Evolutionary conservation across 2,113 vertebrate genomes (phyloP).

Genomic region (Mixornis gularis): DNA sequence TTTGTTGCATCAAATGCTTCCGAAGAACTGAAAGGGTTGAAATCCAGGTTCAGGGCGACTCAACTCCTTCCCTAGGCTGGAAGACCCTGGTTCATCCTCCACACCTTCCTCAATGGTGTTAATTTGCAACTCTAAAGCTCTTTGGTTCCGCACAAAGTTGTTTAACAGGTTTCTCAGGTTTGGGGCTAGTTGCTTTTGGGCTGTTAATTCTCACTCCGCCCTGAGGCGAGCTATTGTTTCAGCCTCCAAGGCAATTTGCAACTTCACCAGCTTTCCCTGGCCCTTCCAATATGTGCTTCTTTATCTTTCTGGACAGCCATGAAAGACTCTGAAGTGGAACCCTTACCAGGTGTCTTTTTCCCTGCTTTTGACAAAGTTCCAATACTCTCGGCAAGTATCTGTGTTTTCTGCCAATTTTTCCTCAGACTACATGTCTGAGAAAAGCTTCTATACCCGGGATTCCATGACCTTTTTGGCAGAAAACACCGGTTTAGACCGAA

Average conservation of each 20-base stretch:
- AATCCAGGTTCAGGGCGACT: background rate
- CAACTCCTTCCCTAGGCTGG: background rate
- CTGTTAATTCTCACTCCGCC: background rate
- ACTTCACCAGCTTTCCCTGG: background rate
- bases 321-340: background rate
- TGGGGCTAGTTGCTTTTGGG: background rate
- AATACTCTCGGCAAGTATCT: background rate
- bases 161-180: background rate
- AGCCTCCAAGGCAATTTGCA: background rate
- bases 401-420: background rate
- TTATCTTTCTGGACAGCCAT: background rate
- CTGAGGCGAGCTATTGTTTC: background rate
- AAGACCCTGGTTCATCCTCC: background rate
- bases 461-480: background rate
- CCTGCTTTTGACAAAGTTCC: background rate
- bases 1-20: background rate
- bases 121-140: background rate
- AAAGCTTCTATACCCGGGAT: background rate
- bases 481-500: fast-evolving
- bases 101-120: background rate
- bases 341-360: background rate
- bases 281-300: background rate
- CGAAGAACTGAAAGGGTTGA: fast-evolving
- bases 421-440: background rate
- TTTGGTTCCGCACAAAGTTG: background rate